Evolutionary conservation across 2,797 vertebrate species (phyloP).

Genomic region (Lepus oiostolus): DNA sequence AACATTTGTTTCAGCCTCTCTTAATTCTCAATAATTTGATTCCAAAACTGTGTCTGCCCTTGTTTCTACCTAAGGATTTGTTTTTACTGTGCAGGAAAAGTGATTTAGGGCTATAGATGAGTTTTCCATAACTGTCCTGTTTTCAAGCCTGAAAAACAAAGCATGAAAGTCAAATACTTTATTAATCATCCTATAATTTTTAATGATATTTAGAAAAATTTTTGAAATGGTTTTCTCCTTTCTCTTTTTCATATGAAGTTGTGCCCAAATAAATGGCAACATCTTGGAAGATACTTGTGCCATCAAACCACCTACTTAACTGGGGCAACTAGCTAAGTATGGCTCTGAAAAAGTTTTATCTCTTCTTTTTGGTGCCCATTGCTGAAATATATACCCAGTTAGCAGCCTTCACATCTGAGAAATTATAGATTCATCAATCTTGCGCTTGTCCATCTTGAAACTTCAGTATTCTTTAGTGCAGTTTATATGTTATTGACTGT

Average conservation of each 20-base stretch:
- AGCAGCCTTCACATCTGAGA: neutral
- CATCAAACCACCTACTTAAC: neutral
- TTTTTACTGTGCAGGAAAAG: neutral
- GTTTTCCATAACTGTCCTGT: constrained; percentile 51
- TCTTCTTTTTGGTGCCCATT: neutral
- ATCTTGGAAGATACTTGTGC: constrained; percentile 54
- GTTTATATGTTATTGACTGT: constrained; percentile 22
- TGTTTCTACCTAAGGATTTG: constrained; percentile 1
- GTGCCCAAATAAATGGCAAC: neutral
- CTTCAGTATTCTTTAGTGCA: constrained; percentile 21
- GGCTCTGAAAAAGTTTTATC: constrained; percentile 31
- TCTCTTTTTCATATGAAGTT: constrained; percentile 52
- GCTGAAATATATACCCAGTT: constrained; percentile 52
- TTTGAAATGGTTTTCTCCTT: neutral
- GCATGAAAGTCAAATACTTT: constrained; percentile 48
- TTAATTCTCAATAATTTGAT: constrained; percentile 39
- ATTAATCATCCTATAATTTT: constrained; percentile 49
- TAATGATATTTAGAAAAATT: neutral
- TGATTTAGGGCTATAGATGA: neutral
- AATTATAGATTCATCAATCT: constrained; percentile 1
- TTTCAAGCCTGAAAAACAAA: constrained; percentile 56
- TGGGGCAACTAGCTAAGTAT: neutral
- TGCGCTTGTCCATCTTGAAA: constrained; percentile 40
- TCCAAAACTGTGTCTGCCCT: neutral
- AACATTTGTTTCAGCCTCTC: constrained; percentile 37